Conservation (phyloP, 2,888 invertebrate species). For the Aplocera efformata region DNA sequence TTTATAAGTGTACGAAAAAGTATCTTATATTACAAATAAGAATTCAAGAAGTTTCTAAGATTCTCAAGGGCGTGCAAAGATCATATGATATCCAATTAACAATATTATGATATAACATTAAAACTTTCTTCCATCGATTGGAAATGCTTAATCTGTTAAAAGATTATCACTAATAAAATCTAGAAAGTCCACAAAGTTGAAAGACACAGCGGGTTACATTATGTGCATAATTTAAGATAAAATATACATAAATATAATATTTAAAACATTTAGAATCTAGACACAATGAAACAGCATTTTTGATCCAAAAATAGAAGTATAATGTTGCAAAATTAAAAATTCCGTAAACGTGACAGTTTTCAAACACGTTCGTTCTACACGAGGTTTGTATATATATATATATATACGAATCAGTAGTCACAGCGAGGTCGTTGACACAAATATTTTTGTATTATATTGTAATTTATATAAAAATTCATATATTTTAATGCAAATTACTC, state of each 20-base stretch:
- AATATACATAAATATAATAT: conserved; percentile 5
- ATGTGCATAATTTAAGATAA: conserved; percentile 1
- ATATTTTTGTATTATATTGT: conserved; percentile 26
- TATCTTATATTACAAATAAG: too few relatives aligned
- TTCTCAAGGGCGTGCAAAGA: too few relatives aligned
- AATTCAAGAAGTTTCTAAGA: too few relatives aligned
- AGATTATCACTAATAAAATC: too few relatives aligned
- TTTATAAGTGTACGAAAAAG: too few relatives aligned
- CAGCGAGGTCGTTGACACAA: conserved; percentile 22
- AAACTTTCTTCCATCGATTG: too few relatives aligned
- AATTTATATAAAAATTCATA: too few relatives aligned
- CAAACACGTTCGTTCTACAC: conserved; percentile 12
- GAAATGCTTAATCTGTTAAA: too few relatives aligned
- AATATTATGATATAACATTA: too few relatives aligned
- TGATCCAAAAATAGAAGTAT: conserved; percentile 3
- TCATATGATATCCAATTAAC: too few relatives aligned
- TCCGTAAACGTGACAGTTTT: conserved; percentile 16
- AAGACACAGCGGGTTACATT: conserved; percentile 4
- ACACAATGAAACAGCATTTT: conserved; percentile 3
- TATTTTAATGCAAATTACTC: conserved; percentile 21
- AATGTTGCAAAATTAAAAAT: neutral
- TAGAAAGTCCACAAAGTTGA: neutral
- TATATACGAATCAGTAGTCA: conserved; percentile 24
- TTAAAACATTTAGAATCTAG: conserved; percentile 1
- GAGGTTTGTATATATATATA: conserved; percentile 18